These are phyloP conservation scores for Antrozous pallidus DNA, from an alignment of 2,797 vertebrate genomes.

Conservation along the genomic window DNA sequence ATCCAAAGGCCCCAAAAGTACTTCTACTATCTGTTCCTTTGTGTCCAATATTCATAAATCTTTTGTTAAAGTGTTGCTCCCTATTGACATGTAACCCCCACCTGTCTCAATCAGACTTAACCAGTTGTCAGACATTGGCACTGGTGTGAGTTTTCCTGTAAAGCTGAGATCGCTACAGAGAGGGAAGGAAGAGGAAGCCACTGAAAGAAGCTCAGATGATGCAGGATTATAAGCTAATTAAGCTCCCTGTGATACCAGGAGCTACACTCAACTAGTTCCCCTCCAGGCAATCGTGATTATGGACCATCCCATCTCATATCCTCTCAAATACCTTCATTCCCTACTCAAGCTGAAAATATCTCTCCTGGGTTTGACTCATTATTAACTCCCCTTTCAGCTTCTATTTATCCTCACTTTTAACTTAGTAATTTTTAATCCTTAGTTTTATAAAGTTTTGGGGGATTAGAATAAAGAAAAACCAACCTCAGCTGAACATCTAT, in stretches of 20 bases:
- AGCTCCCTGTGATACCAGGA: background rate
- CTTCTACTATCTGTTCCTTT: background rate
- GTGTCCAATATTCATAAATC: background rate
- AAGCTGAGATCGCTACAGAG: background rate
- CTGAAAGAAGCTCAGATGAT: background rate
- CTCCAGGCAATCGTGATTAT: background rate
- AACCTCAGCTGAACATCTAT: background rate
- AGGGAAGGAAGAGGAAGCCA: background rate
- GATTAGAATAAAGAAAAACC: background rate
- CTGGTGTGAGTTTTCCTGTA: background rate
- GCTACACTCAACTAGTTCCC: background rate
- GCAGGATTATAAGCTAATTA: accelerated
- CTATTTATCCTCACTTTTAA: constrained; percentile 37
- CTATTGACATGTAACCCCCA: background rate
- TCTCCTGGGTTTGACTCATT: background rate
- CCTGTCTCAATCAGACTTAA: background rate
- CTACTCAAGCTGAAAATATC: background rate
- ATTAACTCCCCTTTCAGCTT: background rate
- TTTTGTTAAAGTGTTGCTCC: background rate
- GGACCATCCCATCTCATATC: background rate
- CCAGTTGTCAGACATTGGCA: background rate
- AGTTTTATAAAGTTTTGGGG: constrained; percentile 25
- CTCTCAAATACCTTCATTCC: background rate
- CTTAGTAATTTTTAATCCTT: background rate
- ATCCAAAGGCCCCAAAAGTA: background rate